These are phyloP conservation scores for Cathartes aura DNA, from an alignment of 2,113 vertebrate genomes.

Conservation along the genomic window DNA sequence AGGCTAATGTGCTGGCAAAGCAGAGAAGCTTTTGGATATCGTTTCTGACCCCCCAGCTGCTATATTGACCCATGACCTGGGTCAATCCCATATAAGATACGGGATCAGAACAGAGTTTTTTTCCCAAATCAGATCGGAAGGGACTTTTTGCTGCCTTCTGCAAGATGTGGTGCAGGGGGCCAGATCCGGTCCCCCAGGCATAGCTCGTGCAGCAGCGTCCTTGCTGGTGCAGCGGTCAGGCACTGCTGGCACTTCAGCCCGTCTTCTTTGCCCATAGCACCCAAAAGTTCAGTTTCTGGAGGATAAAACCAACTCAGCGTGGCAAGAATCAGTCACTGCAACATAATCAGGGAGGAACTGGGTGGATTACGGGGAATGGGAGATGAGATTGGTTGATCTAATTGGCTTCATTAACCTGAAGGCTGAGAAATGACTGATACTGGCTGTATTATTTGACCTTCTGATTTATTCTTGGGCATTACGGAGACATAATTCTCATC, in stretches of 20 bases:
- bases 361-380: not conserved
- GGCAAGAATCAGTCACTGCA: not conserved
- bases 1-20: not conserved
- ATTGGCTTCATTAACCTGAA: not conserved
- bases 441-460: not conserved
- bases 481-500: not conserved
- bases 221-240: accelerated
- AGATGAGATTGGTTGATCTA: not conserved
- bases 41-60: not conserved
- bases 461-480: not conserved
- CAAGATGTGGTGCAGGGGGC: accelerated
- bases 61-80: not conserved
- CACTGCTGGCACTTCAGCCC: not conserved
- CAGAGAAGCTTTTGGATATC: not conserved
- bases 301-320: not conserved
- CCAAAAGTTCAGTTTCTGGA: not conserved
- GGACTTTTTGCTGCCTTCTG: not conserved
- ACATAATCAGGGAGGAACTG: not conserved
- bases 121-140: not conserved
- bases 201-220: accelerated
- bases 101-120: not conserved
- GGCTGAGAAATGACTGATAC: not conserved
- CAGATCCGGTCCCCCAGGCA: accelerated
- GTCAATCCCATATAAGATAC: not conserved
- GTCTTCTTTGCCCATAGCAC: not conserved